Percentiles rank a stretch among this genome's conserved stretches.
Conservation (phyloP, 2,113 vertebrate species). For the Chinchilla lanigera region DNA sequence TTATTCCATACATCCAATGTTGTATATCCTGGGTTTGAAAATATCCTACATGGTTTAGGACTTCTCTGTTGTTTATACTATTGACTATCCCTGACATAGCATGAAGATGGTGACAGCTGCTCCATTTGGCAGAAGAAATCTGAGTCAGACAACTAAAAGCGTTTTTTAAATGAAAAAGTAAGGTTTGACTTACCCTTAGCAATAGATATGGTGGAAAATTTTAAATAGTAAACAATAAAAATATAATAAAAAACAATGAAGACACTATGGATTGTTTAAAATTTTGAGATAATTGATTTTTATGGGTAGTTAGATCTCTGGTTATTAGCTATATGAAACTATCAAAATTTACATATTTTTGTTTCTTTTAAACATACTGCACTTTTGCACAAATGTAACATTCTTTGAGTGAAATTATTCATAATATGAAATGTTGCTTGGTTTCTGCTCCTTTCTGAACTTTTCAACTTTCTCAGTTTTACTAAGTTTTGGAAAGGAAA, state of each 20-base stretch:
- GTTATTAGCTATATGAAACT: neutral
- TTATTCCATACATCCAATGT: neutral
- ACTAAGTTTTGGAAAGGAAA: neutral
- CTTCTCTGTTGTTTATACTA: neutral
- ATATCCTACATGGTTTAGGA: neutral
- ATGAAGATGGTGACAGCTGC: neutral
- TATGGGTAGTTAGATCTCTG: neutral
- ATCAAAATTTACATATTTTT: neutral
- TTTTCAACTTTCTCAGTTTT: neutral
- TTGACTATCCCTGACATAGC: neutral
- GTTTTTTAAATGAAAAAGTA: neutral
- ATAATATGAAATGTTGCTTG: neutral
- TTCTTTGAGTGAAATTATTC: neutral
- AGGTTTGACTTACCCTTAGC: neutral
- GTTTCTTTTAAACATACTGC: neutral
- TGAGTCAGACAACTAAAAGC: neutral
- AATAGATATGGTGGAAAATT: neutral
- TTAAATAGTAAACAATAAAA: neutral
- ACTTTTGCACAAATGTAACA: neutral
- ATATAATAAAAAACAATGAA: neutral
- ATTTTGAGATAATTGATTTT: neutral
- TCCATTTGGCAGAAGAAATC: neutral
- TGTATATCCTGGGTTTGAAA: neutral
- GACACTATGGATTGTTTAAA: neutral
- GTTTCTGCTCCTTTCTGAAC: neutral